Base-by-base conservation (phyloP, 2,888 invertebrate genomes). In the Melanophora roralis region DNA sequence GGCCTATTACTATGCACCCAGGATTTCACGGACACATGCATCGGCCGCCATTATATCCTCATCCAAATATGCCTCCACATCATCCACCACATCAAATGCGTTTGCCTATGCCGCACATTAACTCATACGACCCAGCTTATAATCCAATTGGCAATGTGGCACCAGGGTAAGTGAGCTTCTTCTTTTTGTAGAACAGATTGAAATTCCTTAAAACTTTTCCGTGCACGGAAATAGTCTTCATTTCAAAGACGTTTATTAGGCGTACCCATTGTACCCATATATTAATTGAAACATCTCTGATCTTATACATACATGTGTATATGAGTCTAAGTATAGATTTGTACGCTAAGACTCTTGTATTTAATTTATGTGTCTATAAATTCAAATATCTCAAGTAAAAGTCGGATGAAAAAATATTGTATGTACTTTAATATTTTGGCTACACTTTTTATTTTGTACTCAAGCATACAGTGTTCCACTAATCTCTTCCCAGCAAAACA, bases 1-100 rank as follows among this genome's bases (percentile, higher is more conserved):
- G 80, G 21, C 75, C 80, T 9, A 80, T 80, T 32, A 73, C 38
- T 47, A 80, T 80, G 72, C 80, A 80, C 68, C 67, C 78, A 0
- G 81, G 74, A 38, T 81, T 60, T 69, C 81, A 77, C 21, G 73
- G 36, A 43, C 81, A 81, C 32, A 73, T 81, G 57, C 77, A 81
- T 71, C 73, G 81, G 9, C 81, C 81, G 14, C 77, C 73, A 34
- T n/a, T 81, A 14, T 77, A 74, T 73, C 68, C 68, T 65, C 77
- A 81, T 57, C 82, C 82, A 14, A 82, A 78, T 62, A 81, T 81
- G 60, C 82, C 81, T 49, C 79, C 80, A 23, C 81, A 81, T 34
- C 80, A 82, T 14, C 80, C 78, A 49, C 65, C 73, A 59, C 80
- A 76, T 53, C 77, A 68, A 59, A 45, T 78, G 53, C 69, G 77